Base-by-base conservation (phyloP, 2,797 vertebrate genomes). In the Macropodus opercularis region DNA sequence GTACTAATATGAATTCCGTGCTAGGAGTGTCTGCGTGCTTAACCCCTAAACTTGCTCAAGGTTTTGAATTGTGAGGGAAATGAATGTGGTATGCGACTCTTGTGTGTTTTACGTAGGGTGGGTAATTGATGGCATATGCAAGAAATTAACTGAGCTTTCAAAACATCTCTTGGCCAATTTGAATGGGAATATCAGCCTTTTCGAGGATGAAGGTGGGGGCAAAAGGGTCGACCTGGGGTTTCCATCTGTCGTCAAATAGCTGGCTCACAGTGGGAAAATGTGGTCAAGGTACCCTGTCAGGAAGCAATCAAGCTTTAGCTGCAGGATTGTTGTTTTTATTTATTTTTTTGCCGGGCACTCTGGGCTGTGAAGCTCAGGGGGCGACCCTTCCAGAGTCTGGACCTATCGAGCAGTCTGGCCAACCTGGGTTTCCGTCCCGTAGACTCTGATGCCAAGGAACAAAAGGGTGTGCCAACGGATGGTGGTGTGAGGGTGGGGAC, bases 111-210 rank as follows among this genome's bases (percentile, higher is more conserved):
- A 61, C 66, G 68, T 61, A 50, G 7, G 13, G 15, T 54, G 46
- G 32, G 43, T 87, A 88, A 88, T 83, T 80, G 57, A 69, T 67
- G 54, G 42, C 88, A 86, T 78, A 74, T 88, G 87, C 60, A 40
- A 67, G 74, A 84, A 83, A 87, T 87, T 82, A 82, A 39, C 52
- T 6, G 39, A 71, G 66, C 62, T 79, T 85, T 80, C 43, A 74
- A 85, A 89, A 87, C 63, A 83, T 66, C 61, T 75, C 75, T 55
- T 21, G 46, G 76, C 50, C 63, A 77, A 81, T 80, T 85, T 81
- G 41, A 81, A 80, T 70, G 22, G 48, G 29, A 83, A 78, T 83
- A 73, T 81, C 44, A 56, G 44, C 40, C 34, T 70, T 75, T 79
- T 51, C 56, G 66, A 56, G 67, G 76, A 83, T 84, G 70, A 70